Evolutionary conservation across 1,140 invertebrate genomes (phyloP).

Genomic region (Neodiprion pinetum): DNA sequence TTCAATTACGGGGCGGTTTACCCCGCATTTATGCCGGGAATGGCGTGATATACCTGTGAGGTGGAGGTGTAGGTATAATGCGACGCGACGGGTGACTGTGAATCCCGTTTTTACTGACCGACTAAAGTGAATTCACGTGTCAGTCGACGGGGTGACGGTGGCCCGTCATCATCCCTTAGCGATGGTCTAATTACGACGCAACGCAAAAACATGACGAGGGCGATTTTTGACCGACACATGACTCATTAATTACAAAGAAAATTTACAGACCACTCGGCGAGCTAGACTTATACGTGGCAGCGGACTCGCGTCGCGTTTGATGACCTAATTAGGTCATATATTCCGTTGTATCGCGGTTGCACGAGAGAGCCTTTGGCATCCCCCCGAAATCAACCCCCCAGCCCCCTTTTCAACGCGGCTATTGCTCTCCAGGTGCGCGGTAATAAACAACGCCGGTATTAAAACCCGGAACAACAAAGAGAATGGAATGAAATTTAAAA

Average conservation of each 20-base stretch:
- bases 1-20: conserved; percentile 4
- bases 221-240: conserved; percentile 1
- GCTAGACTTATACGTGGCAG: too few relatives aligned
- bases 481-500: too few relatives aligned
- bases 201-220: neutral
- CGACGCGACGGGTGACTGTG: neutral
- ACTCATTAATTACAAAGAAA: neutral
- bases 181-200: neutral
- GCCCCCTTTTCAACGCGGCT: too few relatives aligned
- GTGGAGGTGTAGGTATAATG: neutral
- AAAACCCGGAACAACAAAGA: too few relatives aligned
- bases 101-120: conserved; percentile 4
- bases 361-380: neutral
- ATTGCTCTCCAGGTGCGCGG: too few relatives aligned
- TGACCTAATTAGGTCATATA: neutral
- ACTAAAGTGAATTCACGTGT: conserved; percentile 5
- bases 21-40: neutral
- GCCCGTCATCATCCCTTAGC: neutral
- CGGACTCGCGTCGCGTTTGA: neutral
- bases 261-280: neutral
- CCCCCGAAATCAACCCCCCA: too few relatives aligned
- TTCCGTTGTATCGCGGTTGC: neutral
- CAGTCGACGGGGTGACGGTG: neutral
- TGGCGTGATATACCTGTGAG: neutral
- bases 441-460: too few relatives aligned